A percentile compares a stretch with the other conserved stretches of the same genome.
These are phyloP conservation scores for Thalassophryne amazonica DNA, from an alignment of 2,797 vertebrate species.

Conservation along the genomic window DNA sequence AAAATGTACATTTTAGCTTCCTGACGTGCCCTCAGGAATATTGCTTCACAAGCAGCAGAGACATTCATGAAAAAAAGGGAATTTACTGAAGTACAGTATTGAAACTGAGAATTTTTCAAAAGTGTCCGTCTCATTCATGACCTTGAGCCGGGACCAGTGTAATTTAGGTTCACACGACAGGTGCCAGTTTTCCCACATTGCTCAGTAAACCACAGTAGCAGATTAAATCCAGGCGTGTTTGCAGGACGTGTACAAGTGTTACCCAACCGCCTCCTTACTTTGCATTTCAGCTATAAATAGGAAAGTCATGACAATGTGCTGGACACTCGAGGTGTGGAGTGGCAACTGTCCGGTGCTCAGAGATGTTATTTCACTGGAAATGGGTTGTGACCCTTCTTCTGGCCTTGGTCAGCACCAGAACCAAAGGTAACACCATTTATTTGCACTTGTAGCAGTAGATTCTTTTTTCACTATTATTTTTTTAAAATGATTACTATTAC, in stretches of 20 bases:
- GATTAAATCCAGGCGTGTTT: constrained; percentile 14
- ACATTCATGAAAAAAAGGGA: neutral
- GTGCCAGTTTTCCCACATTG: constrained; percentile 58
- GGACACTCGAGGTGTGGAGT: neutral
- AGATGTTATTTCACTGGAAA: constrained; percentile 25
- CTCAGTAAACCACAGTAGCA: neutral
- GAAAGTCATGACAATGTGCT: neutral
- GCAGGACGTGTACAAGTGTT: constrained; percentile 22
- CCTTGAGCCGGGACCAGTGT: neutral
- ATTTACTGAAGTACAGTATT: constrained; percentile 14
- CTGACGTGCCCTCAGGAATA: neutral
- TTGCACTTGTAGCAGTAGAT: neutral
- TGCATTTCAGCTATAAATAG: constrained; percentile 35
- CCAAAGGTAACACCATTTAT: constrained; percentile 51
- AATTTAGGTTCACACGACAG: constrained; percentile 2
- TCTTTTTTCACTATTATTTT: too few species aligned
- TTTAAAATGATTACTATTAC: too few species aligned
- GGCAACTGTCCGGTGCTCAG: constrained; percentile 5
- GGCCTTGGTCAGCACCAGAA: constrained; percentile 15
- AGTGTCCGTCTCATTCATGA: constrained; percentile 8
- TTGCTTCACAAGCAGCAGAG: constrained; percentile 3
- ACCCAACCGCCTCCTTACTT: constrained; percentile 16
- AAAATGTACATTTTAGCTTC: neutral
- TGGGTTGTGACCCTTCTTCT: constrained; percentile 30
- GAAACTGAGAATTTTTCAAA: constrained; percentile 33